phyloP scores from a whole-genome alignment of 2,797 vertebrate genomes.

The Synaphobranchus kaupii region DNA sequence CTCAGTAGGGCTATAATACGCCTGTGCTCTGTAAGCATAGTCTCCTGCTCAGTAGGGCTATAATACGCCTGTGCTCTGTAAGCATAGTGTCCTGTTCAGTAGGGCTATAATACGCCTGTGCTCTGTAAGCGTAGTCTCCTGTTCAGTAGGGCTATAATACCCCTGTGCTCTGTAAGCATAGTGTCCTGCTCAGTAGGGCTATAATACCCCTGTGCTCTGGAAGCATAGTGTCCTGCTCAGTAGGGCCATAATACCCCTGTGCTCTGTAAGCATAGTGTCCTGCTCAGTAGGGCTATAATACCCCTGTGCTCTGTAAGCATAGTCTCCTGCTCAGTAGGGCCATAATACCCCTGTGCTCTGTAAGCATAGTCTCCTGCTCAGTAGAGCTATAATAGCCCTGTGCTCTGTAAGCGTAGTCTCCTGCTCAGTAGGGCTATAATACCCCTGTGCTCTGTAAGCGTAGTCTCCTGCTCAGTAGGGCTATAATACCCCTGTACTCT shows the following conservation, averaged over 20 bases:
- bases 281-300: neutral
- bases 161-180: neutral
- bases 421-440: neutral
- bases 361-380: neutral
- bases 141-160: neutral
- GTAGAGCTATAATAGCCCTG: neutral
- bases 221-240: neutral
- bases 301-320: neutral
- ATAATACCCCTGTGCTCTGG: neutral
- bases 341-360: neutral
- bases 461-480: neutral
- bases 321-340: neutral
- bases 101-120: neutral
- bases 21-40: neutral
- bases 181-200: neutral
- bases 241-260: neutral
- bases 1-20: neutral
- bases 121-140: neutral
- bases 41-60: neutral
- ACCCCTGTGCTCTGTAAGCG: neutral
- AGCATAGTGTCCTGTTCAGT: neutral
- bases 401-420: neutral
- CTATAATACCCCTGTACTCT: neutral
- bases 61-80: neutral
- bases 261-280: neutral